A percentile compares a stretch with the other conserved stretches of the same genome.
phyloP scores from a whole-genome alignment of 2,113 vertebrate species.

The Oryzias melastigma region DNA sequence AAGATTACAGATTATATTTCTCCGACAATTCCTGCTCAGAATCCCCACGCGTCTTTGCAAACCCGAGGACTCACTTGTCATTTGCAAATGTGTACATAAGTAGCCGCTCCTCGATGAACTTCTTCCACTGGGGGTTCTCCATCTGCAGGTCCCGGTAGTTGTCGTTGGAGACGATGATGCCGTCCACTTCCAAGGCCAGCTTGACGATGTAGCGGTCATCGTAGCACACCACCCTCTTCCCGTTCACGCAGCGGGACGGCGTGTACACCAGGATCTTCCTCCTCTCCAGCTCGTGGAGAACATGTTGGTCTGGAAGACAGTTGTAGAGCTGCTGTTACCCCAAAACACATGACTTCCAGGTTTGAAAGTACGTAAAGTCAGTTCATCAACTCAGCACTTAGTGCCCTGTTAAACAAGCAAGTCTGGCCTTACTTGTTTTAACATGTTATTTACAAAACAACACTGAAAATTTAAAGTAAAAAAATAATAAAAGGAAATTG shows the following conservation, averaged over 20 bases:
- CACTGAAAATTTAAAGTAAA: too few relatives aligned
- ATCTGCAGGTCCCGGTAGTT: constrained; percentile 89
- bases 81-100: constrained; percentile 94
- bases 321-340: neutral
- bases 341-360: too few relatives aligned
- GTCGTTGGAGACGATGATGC: constrained; percentile 91
- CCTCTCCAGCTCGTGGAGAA: constrained; percentile 83
- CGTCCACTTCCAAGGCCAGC: constrained; percentile 82
- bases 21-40: neutral
- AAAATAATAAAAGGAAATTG: too few relatives aligned
- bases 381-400: too few relatives aligned
- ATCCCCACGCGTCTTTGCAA: neutral
- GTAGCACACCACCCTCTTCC: constrained; percentile 87
- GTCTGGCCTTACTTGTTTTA: too few relatives aligned
- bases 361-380: too few relatives aligned
- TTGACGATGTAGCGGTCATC: constrained; percentile 91
- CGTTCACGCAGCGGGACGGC: constrained; percentile 85
- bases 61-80: constrained; percentile 77
- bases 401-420: too few relatives aligned
- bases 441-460: too few relatives aligned
- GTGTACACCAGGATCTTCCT: constrained; percentile 87
- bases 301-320: constrained; percentile 79
- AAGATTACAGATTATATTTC: neutral
- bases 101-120: constrained; percentile 89
- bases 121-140: constrained; percentile 89